Conservation (phyloP, 1,140 invertebrate genomes). For the Papilio dardanus region DNA sequence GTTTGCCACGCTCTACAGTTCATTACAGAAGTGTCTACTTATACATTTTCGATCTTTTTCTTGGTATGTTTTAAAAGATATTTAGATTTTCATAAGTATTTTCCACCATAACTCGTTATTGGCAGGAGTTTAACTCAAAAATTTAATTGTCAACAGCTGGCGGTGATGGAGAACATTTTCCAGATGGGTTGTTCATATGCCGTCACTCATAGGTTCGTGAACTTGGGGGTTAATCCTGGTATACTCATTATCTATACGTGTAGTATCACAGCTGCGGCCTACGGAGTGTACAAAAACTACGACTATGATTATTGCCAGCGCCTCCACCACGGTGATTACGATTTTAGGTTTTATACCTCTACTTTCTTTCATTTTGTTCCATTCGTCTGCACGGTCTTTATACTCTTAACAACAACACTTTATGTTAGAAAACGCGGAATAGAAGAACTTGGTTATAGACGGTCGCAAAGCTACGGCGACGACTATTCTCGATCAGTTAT, state of each 20-base stretch:
- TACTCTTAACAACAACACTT: conserved; percentile 77
- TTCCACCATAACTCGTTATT: not conserved
- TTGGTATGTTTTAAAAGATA: conserved; percentile 73
- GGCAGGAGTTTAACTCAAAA: not conserved
- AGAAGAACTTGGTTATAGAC: conserved; percentile 84
- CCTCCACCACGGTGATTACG: conserved; percentile 67
- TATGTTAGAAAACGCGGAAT: conserved; percentile 74
- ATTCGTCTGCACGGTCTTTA: conserved; percentile 77
- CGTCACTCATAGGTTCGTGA: conserved; percentile 81
- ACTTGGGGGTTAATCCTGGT: conserved; percentile 47
- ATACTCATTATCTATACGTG: conserved; percentile 42
- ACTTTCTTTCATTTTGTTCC: conserved; percentile 84
- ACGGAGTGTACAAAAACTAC: conserved; percentile 51
- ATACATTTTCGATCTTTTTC: conserved; percentile 85
- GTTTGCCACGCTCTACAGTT: conserved; percentile 88
- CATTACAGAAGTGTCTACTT: conserved; percentile 78
- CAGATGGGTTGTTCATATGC: conserved; percentile 83
- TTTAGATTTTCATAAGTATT: not conserved
- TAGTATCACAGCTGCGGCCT: conserved; percentile 39
- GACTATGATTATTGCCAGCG: conserved; percentile 86
- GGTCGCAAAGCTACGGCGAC: conserved; percentile 84
- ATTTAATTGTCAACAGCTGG: conserved; percentile 84
- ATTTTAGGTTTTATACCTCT: conserved; percentile 82
- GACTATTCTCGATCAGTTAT: conserved; percentile 85
- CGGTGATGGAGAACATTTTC: conserved; percentile 86